Evolutionary conservation across 2,888 invertebrate species (phyloP).

Genomic region (Parnassius mnemosyne): DNA sequence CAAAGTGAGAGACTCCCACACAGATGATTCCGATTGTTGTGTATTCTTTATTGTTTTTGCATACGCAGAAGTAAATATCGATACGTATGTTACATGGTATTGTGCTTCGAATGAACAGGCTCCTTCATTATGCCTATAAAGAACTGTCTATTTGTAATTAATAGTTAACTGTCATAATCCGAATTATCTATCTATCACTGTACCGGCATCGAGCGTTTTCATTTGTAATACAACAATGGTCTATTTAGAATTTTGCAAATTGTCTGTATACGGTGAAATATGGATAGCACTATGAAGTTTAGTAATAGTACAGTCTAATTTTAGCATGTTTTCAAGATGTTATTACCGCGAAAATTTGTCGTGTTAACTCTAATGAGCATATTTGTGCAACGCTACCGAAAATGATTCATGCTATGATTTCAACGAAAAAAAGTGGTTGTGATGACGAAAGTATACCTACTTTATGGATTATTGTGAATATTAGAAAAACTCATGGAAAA

Average conservation of each 20-base stretch:
- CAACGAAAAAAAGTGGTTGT: slow-evolving; percentile 16
- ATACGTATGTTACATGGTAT: slow-evolving; percentile 37
- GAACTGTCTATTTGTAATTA: slow-evolving; percentile 52
- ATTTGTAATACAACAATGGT: slow-evolving; percentile 66
- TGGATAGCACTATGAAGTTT: slow-evolving; percentile 34
- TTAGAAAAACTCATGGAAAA: no score
- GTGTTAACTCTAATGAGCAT: slow-evolving; percentile 24
- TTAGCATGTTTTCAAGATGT: slow-evolving; percentile 8
- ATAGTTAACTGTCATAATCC: slow-evolving; percentile 53
- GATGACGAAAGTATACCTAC: slow-evolving; percentile 11
- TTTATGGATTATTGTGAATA: no score
- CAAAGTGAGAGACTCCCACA: slow-evolving; percentile 57
- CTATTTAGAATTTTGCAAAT: slow-evolving; percentile 66
- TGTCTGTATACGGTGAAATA: slow-evolving; percentile 56
- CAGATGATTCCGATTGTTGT: slow-evolving; percentile 27
- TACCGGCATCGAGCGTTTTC: slow-evolving; percentile 60
- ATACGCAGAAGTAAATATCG: slow-evolving; percentile 17
- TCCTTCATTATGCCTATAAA: slow-evolving; percentile 4
- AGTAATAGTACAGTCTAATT: slow-evolving; percentile 1
- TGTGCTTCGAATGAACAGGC: slow-evolving; percentile 18
- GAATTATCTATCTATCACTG: slow-evolving; percentile 61
- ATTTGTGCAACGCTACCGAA: slow-evolving; percentile 24
- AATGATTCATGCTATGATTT: slow-evolving; percentile 31
- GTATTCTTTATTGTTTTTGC: slow-evolving; percentile 24
- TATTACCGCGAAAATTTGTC: slow-evolving; percentile 24